A percentile compares a stretch with the other conserved stretches of the same genome.
Conservation (phyloP, 2,113 vertebrate genomes). For the Melanostigma gelatinosum region DNA sequence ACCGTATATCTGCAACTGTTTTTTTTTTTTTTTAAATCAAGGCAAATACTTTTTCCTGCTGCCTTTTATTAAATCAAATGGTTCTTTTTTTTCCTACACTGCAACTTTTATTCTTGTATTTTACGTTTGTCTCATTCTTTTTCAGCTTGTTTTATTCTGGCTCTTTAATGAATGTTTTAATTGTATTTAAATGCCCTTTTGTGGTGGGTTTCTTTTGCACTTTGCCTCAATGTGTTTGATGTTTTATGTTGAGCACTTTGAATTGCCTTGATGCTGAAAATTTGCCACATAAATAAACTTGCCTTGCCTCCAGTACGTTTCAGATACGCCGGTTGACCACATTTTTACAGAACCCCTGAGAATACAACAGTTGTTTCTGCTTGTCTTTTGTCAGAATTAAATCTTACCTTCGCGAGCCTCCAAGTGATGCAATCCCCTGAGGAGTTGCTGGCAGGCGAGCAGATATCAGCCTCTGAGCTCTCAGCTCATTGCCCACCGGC, state of each 20-base stretch:
- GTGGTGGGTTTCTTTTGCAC: not conserved
- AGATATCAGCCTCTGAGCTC: constrained; percentile 41
- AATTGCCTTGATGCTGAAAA: not conserved
- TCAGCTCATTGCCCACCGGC: constrained; percentile 45
- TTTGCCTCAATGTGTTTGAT: not conserved
- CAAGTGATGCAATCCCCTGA: constrained; percentile 35
- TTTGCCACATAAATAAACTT: not conserved
- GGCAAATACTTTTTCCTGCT: not conserved
- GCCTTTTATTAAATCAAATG: not conserved
- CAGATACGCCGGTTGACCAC: constrained; percentile 13
- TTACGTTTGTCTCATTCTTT: not conserved
- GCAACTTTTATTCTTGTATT: not conserved
- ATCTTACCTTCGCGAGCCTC: constrained; percentile 47
- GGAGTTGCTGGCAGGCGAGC: constrained; percentile 34
- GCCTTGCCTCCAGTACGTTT: constrained; percentile 13
- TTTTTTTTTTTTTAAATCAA: no score
- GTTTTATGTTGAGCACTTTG: not conserved
- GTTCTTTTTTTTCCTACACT: not conserved
- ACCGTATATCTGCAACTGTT: not conserved
- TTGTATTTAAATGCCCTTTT: not conserved
- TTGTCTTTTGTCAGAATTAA: constrained; percentile 62
- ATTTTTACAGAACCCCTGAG: constrained; percentile 32
- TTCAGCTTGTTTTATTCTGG: not conserved
- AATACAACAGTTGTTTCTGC: constrained; percentile 31
- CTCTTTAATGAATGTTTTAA: not conserved